Conservation (phyloP, 2,797 vertebrate genomes). For the Phrynocephalus forsythii region DNA sequence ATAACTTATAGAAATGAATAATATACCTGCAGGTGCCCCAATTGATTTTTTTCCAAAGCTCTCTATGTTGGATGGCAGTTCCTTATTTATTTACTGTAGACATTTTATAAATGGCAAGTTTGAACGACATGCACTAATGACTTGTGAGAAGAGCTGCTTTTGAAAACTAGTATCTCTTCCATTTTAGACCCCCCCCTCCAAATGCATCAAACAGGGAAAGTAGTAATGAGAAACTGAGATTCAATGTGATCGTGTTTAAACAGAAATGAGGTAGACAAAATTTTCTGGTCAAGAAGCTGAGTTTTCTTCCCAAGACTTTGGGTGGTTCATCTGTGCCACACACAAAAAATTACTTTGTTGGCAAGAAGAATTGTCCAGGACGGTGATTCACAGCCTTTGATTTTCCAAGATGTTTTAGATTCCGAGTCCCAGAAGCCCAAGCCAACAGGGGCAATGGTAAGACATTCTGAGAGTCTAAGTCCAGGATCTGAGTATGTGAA, state of each 20-base stretch:
- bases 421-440: no score
- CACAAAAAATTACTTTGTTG: neutral
- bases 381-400: no score
- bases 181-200: neutral
- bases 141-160: slow-evolving; percentile 1
- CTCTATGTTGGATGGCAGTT: slow-evolving; percentile 3
- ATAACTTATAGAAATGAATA: slow-evolving; percentile 59
- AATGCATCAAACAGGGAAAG: slow-evolving; percentile 20
- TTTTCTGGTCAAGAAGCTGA: neutral
- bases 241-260: no score
- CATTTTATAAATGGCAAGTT: slow-evolving; percentile 47
- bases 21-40: slow-evolving; percentile 51
- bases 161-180: slow-evolving; percentile 7
- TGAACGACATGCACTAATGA: neutral
- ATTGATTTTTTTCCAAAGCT: slow-evolving; percentile 29
- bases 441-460: no score
- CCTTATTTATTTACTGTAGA: slow-evolving; percentile 17
- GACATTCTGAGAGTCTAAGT: no score
- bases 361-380: no score
- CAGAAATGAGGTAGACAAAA: neutral
- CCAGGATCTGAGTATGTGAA: no score
- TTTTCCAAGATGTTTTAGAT: no score
- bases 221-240: neutral
- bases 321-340: neutral
- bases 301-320: neutral